Evolutionary conservation across 2,888 invertebrate genomes (phyloP).

Genomic region (Cremastinae sp.): DNA sequence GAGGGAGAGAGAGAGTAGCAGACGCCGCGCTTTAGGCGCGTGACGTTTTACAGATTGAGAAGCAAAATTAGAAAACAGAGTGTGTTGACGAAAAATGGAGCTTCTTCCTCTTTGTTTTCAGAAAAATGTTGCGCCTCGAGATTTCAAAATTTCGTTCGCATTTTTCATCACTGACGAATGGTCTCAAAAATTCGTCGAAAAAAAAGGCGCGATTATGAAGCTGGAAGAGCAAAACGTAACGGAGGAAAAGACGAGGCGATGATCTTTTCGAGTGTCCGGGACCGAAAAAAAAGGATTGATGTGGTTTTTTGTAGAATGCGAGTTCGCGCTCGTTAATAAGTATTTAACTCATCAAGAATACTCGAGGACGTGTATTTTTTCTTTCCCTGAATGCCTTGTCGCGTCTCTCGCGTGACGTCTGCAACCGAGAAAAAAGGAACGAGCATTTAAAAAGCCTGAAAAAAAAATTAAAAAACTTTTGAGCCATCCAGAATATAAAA

Average conservation of each 20-base stretch:
- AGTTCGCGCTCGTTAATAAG: constrained; percentile 51
- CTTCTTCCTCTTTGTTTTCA: background rate
- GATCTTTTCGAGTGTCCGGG: constrained; percentile 5
- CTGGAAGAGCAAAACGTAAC: background rate
- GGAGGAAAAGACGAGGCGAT: constrained; percentile 8
- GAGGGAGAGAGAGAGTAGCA: constrained; percentile 16
- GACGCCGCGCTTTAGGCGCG: background rate
- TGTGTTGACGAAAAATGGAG: background rate
- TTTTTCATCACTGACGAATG: too few species aligned
- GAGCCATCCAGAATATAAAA: constrained; percentile 13
- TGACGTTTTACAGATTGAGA: constrained; percentile 2
- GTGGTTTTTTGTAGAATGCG: constrained; percentile 38
- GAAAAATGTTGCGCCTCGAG: too few species aligned
- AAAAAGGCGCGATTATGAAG: constrained; percentile 14
- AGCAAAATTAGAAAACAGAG: background rate
- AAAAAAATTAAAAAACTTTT: background rate
- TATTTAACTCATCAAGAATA: constrained; percentile 55
- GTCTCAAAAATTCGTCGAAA: too few species aligned
- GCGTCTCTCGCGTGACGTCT: constrained; percentile 50
- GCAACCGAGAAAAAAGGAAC: constrained; percentile 16
- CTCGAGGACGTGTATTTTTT: constrained; percentile 47
- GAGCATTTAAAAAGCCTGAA: background rate
- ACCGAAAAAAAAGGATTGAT: constrained; percentile 9
- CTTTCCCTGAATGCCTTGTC: constrained; percentile 23
- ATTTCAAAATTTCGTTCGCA: too few species aligned